phyloP scores from a whole-genome alignment of 1,140 invertebrate species.

The Saccostrea cuccullata region DNA sequence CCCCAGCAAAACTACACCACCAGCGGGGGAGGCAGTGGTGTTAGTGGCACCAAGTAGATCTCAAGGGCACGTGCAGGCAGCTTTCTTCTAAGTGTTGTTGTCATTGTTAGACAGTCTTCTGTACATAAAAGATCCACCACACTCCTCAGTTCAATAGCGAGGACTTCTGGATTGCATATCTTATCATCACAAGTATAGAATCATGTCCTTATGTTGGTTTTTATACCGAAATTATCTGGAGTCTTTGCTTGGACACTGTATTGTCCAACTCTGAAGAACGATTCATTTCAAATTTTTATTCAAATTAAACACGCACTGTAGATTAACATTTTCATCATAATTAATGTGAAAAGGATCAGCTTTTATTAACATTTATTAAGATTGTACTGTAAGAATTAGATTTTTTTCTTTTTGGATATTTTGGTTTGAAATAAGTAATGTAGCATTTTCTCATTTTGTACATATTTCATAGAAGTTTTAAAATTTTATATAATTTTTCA shows the following conservation, averaged over 20 bases:
- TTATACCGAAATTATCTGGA: not conserved
- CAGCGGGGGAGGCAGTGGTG: not conserved
- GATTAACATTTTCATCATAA: not conserved
- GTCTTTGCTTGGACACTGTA: not conserved
- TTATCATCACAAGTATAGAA: not conserved
- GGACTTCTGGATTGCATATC: not conserved
- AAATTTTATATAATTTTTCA: conserved; percentile 30
- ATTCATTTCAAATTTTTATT: not conserved
- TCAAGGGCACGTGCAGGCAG: not conserved
- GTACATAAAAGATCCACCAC: conserved; percentile 4
- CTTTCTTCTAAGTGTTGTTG: conserved; percentile 3
- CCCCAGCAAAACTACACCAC: conserved; percentile 23
- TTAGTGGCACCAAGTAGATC: conserved; percentile 19
- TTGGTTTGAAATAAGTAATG: not conserved
- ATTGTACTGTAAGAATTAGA: not conserved
- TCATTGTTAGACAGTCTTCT: conserved; percentile 8
- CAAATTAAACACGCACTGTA: not conserved
- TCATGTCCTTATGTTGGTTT: not conserved
- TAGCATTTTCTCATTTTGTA: conserved; percentile 18
- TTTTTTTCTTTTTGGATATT: not conserved
- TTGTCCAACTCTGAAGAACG: not conserved
- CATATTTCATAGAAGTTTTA: conserved; percentile 28
- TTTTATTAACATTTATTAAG: not conserved
- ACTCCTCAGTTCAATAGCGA: not conserved
- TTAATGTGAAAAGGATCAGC: not conserved